Evolutionary conservation across 2,113 vertebrate genomes (phyloP).

Genomic region (Spea multiplicata): DNA sequence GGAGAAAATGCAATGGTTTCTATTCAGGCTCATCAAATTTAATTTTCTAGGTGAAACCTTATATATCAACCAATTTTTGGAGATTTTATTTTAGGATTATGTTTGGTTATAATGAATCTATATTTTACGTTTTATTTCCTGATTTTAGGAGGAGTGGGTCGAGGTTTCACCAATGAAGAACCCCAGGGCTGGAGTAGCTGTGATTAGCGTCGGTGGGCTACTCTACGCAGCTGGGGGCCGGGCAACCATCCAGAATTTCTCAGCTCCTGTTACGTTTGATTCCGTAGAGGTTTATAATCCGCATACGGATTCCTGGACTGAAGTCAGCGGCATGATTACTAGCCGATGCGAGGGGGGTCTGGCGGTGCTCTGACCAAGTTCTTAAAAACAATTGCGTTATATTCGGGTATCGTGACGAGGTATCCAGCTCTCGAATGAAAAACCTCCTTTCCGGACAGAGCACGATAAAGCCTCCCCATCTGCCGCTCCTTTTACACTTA

Average conservation of each 20-base stretch:
- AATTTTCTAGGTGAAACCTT: too few species aligned
- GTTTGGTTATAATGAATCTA: too few species aligned
- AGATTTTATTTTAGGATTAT: too few species aligned
- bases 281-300: constrained; percentile 97
- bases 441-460: background rate
- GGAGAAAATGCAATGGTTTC: too few species aligned
- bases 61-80: too few species aligned
- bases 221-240: constrained; percentile 89
- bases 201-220: constrained; percentile 87
- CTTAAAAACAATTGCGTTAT: background rate
- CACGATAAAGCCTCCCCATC: too few species aligned
- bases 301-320: constrained; percentile 90
- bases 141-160: constrained; percentile 87
- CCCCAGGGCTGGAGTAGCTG: constrained; percentile 85
- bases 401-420: too few species aligned
- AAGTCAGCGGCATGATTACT: constrained; percentile 95
- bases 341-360: constrained; percentile 93
- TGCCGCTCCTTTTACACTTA: too few species aligned
- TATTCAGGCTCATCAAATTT: too few species aligned
- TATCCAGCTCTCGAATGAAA: too few species aligned
- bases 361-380: constrained; percentile 78
- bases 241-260: constrained; percentile 85
- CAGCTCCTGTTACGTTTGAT: constrained; percentile 89
- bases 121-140: background rate
- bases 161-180: constrained; percentile 89